Base-by-base conservation (phyloP, 37 sponge, comb jelly and placozoan species). In the Chondrilla cf. caribensis region DNA sequence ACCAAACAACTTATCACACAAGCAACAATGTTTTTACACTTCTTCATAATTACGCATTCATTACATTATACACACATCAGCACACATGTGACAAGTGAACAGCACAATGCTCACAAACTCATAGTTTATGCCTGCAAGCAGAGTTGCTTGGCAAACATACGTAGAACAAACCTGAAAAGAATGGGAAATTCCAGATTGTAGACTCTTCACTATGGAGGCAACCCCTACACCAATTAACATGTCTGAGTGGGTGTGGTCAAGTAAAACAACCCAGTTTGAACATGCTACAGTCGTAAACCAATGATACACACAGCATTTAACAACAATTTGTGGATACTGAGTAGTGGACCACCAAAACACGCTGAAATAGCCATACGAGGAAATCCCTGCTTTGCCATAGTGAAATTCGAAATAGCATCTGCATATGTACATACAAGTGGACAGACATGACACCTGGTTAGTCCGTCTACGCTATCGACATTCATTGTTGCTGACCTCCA, bases 331-430 rank as follows among this genome's bases (percentile, higher is more conserved):
- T 47, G 91, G 90, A 91, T 97, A 94, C 96, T 98, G 36, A 98
- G 81, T 14, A 96, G 83, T 28, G 99, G 99, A 0, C 99, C 94
- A 51, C 99, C 99, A 81, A 91, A 93, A 79, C 99, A 98, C 28
- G 99, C 99, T 31, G 96, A 94, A 44, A 98, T 87, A 19, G 94
- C 99, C 92, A 94, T 98, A 25, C 97, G 84, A 29, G 99, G 96
- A 60, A 91, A 98, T 8, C 99, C 99, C 44, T 98, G 99, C 37
- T 78, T 84, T 0, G 99, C 96, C 96, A 98, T 92, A 6, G 96
- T 95, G 58, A 90, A 59, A 51, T 98, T 93, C 18, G 99, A 89
- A 0, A 98, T 92, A 26, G 96, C 92, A 89, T 98, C 99, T 95
- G 67, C 22, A 15, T 29, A n/a, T 29, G 29, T 29, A 15, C 22